These are phyloP conservation scores for Stratiomys singularior DNA, from an alignment of 2,888 invertebrate genomes.

Conservation along the genomic window DNA sequence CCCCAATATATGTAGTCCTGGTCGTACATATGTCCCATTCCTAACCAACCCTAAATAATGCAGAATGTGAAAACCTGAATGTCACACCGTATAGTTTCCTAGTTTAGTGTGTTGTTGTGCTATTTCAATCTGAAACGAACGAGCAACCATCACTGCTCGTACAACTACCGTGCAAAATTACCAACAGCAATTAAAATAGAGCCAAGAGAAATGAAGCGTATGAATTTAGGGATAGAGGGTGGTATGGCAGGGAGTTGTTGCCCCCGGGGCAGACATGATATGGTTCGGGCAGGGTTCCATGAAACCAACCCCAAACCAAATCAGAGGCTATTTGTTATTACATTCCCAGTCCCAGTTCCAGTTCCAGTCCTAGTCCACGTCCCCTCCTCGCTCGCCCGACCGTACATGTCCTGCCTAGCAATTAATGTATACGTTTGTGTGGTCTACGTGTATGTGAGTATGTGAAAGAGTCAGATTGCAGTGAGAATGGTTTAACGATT, in stretches of 20 bases:
- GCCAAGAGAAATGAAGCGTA: not conserved
- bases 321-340: not conserved
- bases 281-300: not conserved
- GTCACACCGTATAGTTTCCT: not conserved
- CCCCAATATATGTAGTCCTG: not conserved
- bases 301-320: not conserved
- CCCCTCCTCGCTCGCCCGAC: too few species aligned
- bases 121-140: too few species aligned
- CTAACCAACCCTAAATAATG: not conserved
- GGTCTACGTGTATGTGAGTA: not conserved
- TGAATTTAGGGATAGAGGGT: not conserved
- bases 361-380: too few species aligned
- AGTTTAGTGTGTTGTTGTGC: not conserved
- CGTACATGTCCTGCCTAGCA: too few species aligned
- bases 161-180: not conserved
- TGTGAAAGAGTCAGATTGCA: not conserved
- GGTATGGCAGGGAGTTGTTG: not conserved
- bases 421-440: not conserved
- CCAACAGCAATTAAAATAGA: slow-evolving; percentile 11
- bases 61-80: not conserved
- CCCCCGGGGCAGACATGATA: too few species aligned
- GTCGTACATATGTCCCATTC: not conserved
- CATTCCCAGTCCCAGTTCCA: not conserved
- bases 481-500: slow-evolving; percentile 2
- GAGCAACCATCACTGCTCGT: too few species aligned